phyloP scores from a whole-genome alignment of 2,797 vertebrate genomes.

The Chelon auratus region DNA sequence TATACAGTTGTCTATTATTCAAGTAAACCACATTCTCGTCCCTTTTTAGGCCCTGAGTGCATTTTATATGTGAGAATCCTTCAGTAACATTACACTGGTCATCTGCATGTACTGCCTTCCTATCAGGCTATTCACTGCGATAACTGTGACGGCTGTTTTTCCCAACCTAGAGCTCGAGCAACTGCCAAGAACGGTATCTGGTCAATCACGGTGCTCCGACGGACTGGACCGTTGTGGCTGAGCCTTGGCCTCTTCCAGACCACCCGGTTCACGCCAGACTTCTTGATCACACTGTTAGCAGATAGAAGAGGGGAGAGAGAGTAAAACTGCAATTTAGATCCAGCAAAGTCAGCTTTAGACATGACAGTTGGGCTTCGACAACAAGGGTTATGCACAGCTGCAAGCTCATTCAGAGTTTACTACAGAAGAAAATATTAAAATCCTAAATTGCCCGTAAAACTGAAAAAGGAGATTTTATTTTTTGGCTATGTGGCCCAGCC shows the following conservation, averaged over 20 bases:
- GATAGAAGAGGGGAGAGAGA: neutral
- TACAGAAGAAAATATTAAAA: too few species aligned
- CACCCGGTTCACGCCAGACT: conserved; percentile 96
- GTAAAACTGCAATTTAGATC: neutral
- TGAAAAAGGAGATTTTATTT: too few species aligned
- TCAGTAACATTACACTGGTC: too few species aligned
- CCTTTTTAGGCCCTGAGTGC: too few species aligned
- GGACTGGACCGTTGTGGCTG: conserved; percentile 93
- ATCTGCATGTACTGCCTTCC: neutral
- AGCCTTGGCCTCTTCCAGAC: conserved; percentile 97
- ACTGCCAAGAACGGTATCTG: conserved; percentile 98
- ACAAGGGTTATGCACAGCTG: neutral
- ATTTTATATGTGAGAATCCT: too few species aligned
- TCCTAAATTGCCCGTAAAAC: too few species aligned
- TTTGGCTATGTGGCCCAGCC: too few species aligned
- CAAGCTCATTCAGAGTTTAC: too few species aligned
- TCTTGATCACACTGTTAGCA: conserved; percentile 92
- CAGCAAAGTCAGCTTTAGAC: neutral
- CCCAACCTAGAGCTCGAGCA: conserved; percentile 94
- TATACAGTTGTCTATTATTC: neutral
- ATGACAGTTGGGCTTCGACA: neutral
- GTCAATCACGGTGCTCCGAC: conserved; percentile 96
- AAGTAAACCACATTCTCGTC: too few species aligned
- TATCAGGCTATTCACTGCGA: neutral
- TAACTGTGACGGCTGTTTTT: neutral